Evolutionary conservation across 2,797 vertebrate species (phyloP).

Genomic region (Decapterus maruadsi): DNA sequence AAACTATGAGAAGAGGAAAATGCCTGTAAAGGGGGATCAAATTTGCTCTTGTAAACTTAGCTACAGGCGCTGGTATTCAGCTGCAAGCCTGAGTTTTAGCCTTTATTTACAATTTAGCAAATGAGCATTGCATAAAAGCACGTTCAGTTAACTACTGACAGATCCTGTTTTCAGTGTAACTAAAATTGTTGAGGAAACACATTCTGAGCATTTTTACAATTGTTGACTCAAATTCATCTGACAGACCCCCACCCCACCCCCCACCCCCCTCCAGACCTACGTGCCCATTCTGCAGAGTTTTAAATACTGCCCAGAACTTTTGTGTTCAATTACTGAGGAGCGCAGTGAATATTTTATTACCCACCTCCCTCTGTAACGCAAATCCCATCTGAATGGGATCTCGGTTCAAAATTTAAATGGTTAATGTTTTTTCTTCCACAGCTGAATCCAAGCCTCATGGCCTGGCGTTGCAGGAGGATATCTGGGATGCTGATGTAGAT

Average conservation of each 20-base stretch:
- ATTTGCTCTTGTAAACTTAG: not conserved
- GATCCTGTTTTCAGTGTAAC: no score
- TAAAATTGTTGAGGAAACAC: not conserved
- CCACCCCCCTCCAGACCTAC: no score
- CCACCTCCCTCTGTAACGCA: not conserved
- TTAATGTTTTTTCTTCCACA: constrained; percentile 55
- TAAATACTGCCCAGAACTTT: not conserved
- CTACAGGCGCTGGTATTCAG: not conserved
- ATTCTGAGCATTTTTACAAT: not conserved
- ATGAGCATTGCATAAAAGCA: not conserved
- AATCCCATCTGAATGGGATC: not conserved
- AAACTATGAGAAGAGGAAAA: not conserved
- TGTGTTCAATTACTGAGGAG: not conserved
- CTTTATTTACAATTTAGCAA: not conserved
- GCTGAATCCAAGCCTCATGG: constrained; percentile 92
- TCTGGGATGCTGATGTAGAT: constrained; percentile 95
- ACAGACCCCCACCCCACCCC: no score
- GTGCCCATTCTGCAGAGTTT: not conserved
- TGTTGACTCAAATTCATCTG: not conserved
- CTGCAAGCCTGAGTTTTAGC: not conserved
- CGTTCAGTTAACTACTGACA: not conserved
- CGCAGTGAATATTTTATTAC: not conserved
- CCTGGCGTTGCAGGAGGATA: constrained; percentile 91
- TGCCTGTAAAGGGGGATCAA: not conserved
- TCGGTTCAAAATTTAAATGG: not conserved